Percentiles rank a stretch among this genome's conserved stretches.
These are phyloP conservation scores for Acanthurus lineatus DNA, from an alignment of 2,797 vertebrate species.

Conservation along the genomic window DNA sequence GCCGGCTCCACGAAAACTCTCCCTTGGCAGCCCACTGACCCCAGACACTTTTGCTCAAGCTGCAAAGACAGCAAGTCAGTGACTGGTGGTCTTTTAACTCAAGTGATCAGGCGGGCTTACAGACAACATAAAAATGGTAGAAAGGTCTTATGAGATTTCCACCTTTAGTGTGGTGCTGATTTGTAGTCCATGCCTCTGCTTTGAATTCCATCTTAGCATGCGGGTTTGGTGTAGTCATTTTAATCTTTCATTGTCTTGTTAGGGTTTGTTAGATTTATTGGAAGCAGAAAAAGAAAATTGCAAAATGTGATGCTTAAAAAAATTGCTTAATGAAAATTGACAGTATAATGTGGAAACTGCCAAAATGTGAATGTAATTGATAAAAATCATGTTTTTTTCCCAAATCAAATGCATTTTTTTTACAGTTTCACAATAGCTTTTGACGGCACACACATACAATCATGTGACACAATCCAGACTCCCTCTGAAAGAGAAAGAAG, in stretches of 20 bases:
- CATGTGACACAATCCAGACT: no score
- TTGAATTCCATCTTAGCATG: not conserved
- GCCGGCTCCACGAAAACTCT: slow-evolving; percentile 45
- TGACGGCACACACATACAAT: no score
- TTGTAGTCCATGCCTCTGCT: slow-evolving; percentile 9
- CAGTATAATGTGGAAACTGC: no score
- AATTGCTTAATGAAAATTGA: no score
- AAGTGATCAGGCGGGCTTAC: slow-evolving; percentile 12
- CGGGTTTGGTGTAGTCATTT: not conserved
- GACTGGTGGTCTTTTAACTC: slow-evolving; percentile 25
- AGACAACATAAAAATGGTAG: not conserved
- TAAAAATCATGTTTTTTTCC: no score
- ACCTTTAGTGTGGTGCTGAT: not conserved
- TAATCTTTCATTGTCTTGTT: slow-evolving; percentile 2
- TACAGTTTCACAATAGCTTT: no score
- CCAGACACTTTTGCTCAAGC: slow-evolving; percentile 39
- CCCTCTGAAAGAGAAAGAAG: no score
- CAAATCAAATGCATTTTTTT: no score
- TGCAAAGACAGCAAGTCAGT: slow-evolving; percentile 33
- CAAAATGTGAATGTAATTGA: no score
- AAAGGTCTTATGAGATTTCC: slow-evolving; percentile 12
- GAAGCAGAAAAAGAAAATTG: no score
- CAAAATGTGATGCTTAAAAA: no score
- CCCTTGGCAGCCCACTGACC: slow-evolving; percentile 47
- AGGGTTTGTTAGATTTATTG: no score